phyloP scores from a whole-genome alignment of 1,140 invertebrate genomes.

The Cherax quadricarinatus region DNA sequence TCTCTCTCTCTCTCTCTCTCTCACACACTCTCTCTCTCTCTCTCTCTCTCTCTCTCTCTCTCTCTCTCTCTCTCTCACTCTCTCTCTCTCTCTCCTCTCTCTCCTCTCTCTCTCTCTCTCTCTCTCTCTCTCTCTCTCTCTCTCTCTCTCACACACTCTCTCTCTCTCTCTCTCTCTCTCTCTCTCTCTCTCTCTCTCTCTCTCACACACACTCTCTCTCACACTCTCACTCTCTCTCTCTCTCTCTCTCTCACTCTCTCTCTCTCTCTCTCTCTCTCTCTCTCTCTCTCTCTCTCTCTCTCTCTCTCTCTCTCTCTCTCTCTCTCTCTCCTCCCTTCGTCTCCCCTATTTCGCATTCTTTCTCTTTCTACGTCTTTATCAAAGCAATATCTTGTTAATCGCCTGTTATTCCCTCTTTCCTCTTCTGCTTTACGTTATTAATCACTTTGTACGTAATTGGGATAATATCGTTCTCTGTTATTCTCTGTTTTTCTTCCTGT shows the following conservation, averaged over 20 bases:
- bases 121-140: background rate
- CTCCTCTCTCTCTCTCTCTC: background rate
- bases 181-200: background rate
- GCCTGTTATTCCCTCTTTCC: too few relatives aligned
- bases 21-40: too few relatives aligned
- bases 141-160: background rate
- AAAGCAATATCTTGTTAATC: too few relatives aligned
- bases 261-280: background rate
- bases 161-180: background rate
- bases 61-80: background rate
- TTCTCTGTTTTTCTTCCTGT: too few relatives aligned
- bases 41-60: background rate
- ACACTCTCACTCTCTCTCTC: background rate
- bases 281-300: background rate
- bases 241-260: conserved; percentile 11
- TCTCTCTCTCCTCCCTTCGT: too few relatives aligned
- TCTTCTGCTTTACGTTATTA: too few relatives aligned
- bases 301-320: too few relatives aligned
- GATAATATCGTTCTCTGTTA: too few relatives aligned
- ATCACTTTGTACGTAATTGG: too few relatives aligned
- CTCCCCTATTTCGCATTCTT: too few relatives aligned
- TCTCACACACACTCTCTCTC: background rate
- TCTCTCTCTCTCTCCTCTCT: background rate
- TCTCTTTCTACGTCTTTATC: too few relatives aligned
- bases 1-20: background rate